These are phyloP conservation scores for Hephaestus fuliginosus DNA, from an alignment of 2,797 vertebrate species.

Conservation along the genomic window DNA sequence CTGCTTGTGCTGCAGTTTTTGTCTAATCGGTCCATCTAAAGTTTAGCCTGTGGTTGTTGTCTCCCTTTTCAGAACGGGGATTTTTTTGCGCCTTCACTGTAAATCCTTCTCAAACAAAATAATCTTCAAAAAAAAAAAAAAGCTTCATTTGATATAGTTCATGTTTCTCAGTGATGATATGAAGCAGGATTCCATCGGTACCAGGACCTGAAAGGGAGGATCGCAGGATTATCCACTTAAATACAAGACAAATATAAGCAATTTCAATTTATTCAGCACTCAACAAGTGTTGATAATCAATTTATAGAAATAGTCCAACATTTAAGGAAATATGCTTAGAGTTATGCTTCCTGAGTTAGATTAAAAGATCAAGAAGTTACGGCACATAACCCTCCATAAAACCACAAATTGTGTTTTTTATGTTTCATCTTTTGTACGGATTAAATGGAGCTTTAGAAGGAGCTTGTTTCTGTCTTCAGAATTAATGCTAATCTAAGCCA, in stretches of 20 bases:
- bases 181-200: constrained; percentile 93
- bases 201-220: constrained; percentile 88
- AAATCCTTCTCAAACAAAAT: constrained; percentile 44
- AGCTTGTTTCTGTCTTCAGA: too few relatives aligned
- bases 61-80: constrained; percentile 30
- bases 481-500: too few relatives aligned
- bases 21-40: not conserved
- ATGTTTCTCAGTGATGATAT: constrained; percentile 91
- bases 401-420: too few relatives aligned
- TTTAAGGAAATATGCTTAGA: not conserved
- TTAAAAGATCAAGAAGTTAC: too few relatives aligned
- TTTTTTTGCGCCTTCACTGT: constrained; percentile 23
- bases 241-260: not conserved
- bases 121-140: constrained; percentile 23
- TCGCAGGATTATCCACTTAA: not conserved
- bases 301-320: not conserved
- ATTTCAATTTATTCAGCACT: not conserved
- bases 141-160: constrained; percentile 50
- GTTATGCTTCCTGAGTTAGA: not conserved
- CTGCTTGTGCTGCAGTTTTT: constrained; percentile 11
- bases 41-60: constrained; percentile 16
- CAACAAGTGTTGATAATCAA: too few relatives aligned
- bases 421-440: too few relatives aligned
- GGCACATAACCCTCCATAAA: too few relatives aligned
- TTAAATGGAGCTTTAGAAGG: too few relatives aligned